Evolutionary conservation across 2,888 invertebrate species (phyloP), one percentile per base, ranked within the genome.

Genomic region (Amphipoea oculea): DNA sequence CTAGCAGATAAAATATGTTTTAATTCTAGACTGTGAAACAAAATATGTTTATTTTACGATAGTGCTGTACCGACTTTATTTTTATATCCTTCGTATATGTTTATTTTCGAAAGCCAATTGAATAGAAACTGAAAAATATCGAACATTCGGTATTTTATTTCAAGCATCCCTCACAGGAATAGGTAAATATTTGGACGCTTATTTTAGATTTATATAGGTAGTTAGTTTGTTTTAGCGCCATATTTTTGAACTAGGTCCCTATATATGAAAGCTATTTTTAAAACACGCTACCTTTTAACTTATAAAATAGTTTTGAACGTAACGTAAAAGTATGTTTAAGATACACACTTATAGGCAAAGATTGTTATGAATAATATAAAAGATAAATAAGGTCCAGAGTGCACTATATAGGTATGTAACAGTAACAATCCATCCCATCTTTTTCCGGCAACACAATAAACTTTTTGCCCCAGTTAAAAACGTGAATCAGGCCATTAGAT

Each of bases 401-500:
- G 77, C 23, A 45, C 14, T 67, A 63, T 40, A 40, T 1, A 29
- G 29, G 29, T 54, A 68, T 23, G 54, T 78, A 68, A 54, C 48
- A 45, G 51, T 36, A 17, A 23, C 23, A 42, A 12, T 51, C 66
- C 45, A 66, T 20, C 14, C 45, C 20, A 67, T 82, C 73, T 71
- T 71, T 20, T 51, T 40, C 12, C 9, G 23, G 36, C 71, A 70
- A 71, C 57, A 57, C 62, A 51, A 48, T 54, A 65, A 73, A 73
- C 51, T 60, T 62, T 57, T 60, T 77, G 69, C 60, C n/a, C 77
- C 14, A 81, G 73, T 73, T 83, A 29, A 62, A 66, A 84, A 84
- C 70, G 71, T 71, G 23, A 81, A 84, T 73, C 78, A 70, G 72
- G 72, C 29, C 66, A 60, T 79, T 76, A 76, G 83, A 85, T 66